phyloP scores from a whole-genome alignment of 2,888 invertebrate genomes.

The Drosophila limbata region DNA sequence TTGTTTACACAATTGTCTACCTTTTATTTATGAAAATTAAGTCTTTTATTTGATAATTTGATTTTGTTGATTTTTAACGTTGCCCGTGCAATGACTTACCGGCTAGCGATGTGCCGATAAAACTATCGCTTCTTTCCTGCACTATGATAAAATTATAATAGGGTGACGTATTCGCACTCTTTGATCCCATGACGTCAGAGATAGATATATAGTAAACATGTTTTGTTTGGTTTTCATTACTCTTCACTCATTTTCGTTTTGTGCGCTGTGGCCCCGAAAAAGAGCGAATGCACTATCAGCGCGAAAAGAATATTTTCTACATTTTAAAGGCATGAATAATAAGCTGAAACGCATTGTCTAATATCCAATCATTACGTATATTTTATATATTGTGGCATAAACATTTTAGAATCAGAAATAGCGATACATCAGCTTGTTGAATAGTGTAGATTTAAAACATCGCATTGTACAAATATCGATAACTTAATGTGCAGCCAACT shows the following conservation, averaged over 20 bases:
- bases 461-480: neutral
- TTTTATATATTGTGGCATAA: neutral
- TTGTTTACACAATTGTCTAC: slow-evolving; percentile 40
- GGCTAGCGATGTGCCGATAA: slow-evolving; percentile 49
- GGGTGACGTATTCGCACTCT: too few relatives aligned
- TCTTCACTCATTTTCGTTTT: too few relatives aligned
- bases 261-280: too few relatives aligned
- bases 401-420: neutral
- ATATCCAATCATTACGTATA: too few relatives aligned
- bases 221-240: too few relatives aligned
- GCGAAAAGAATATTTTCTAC: neutral
- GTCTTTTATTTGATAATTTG: slow-evolving; percentile 6
- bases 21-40: slow-evolving; percentile 23
- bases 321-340: too few relatives aligned
- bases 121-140: slow-evolving; percentile 23
- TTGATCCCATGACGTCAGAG: too few relatives aligned
- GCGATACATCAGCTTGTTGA: neutral
- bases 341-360: too few relatives aligned
- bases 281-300: too few relatives aligned
- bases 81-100: slow-evolving; percentile 33
- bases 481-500: neutral
- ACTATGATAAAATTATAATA: too few relatives aligned
- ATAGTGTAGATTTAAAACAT: neutral
- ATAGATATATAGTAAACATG: too few relatives aligned
- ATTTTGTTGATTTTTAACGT: slow-evolving; percentile 33